Conservation (phyloP, 2,113 vertebrate genomes). For the Pteruthius melanotis region DNA sequence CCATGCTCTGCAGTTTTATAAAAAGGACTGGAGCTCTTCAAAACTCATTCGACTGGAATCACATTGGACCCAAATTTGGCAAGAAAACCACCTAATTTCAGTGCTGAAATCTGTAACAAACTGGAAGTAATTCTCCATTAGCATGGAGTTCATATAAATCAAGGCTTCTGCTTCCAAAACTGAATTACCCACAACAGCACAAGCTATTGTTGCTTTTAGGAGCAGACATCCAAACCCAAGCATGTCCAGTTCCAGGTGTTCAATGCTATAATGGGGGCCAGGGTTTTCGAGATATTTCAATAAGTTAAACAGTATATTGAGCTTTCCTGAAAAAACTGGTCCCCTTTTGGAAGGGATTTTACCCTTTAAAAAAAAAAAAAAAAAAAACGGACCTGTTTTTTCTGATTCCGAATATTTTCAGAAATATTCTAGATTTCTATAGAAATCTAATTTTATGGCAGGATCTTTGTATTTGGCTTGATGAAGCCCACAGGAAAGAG, state of each 20-base stretch:
- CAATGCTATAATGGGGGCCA: neutral
- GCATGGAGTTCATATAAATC: slow-evolving; percentile 23
- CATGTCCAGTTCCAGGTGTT: slow-evolving; percentile 2
- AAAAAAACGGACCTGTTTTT: neutral
- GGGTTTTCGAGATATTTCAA: neutral
- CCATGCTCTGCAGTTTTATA: neutral
- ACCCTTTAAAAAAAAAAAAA: neutral
- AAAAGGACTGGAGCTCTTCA: slow-evolving; percentile 12
- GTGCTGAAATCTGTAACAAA: slow-evolving; percentile 47
- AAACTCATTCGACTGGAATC: neutral
- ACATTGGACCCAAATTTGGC: slow-evolving; percentile 5
- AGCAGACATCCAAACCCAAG: neutral
- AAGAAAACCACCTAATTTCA: slow-evolving; percentile 9
- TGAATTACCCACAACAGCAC: slow-evolving; percentile 14
- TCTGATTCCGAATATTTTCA: neutral
- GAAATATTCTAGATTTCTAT: neutral
- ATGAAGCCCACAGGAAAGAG: neutral
- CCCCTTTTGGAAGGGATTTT: neutral
- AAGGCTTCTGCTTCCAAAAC: slow-evolving; percentile 25
- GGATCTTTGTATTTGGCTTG: neutral
- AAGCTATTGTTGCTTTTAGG: slow-evolving; percentile 28
- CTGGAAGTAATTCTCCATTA: slow-evolving; percentile 48
- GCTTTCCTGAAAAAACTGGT: neutral
- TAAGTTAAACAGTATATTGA: neutral
- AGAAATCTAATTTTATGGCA: neutral